Evolutionary conservation across 2,113 vertebrate genomes (phyloP), one percentile per base, ranked within the genome.

Genomic region (Cyanoramphus novaezelandiae): DNA sequence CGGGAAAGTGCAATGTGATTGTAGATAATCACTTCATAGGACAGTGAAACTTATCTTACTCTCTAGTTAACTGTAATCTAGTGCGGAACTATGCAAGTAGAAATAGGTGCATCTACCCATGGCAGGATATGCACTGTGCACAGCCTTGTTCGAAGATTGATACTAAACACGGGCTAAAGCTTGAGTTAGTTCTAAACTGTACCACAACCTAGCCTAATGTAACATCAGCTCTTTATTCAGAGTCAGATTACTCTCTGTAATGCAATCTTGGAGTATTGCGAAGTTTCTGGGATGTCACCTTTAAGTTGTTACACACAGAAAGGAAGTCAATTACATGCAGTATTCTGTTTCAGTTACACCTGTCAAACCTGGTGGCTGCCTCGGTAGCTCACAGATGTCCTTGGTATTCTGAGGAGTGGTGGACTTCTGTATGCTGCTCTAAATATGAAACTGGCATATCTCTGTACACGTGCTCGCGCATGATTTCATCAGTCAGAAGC

Each of bases 401-500:
- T 67, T 83, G 86, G 46, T 88, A 21, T 92, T 82, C 55, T 81
- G 86, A 90, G 55, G 63, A 68, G 64, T 21, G 33, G 68, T n/a
- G 3, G 16, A 60, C 18, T 89, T 82, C 37, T 78, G 62, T 43
- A 37, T 87, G 33, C 82, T 93, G 82, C 72, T 91, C 52, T 85
- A 79, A 85, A 82, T 87, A 50, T 15, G 65, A 85, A 95, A 33
- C 35, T 50, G 69, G 7, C 1, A 0, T 82, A 60, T 91, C 94
- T 11, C 37, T 89, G 0, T 69, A n/a, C 11, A 5, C 1, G 0
- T 39, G 25, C 63, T 53, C 67, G 47, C 31, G 29, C 3, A 0
- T 64, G 50, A 21, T 37, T 78, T 84, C 23, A n/a, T 91, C 17
- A 46, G 2, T 77, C 31, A 83, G 71, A 72, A 86, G 35, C 53